Evolutionary conservation across 2,113 vertebrate species (phyloP).

Genomic region (Opisthocomus hoazin): DNA sequence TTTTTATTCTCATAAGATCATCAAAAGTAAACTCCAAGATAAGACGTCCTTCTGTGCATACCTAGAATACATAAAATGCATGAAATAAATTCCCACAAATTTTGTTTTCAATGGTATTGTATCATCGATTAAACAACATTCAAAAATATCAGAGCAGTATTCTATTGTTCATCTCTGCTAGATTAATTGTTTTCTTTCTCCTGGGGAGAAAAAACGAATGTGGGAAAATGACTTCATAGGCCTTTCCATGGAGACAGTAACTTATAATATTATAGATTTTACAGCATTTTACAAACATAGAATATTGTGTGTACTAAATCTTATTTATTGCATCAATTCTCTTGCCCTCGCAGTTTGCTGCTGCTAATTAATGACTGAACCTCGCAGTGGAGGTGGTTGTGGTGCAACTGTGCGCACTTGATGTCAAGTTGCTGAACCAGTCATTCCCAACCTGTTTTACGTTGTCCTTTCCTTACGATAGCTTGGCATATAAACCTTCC

Average conservation of each 20-base stretch:
- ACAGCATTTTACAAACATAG: slow-evolving; percentile 14
- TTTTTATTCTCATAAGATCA: slow-evolving; percentile 99
- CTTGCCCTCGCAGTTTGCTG: not conserved
- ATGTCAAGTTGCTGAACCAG: not conserved
- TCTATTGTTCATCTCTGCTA: not conserved
- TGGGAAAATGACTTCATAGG: slow-evolving; percentile 18
- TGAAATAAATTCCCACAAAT: slow-evolving; percentile 41
- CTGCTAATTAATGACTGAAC: slow-evolving; percentile 29
- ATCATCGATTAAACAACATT: slow-evolving; percentile 22
- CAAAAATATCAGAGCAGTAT: not conserved
- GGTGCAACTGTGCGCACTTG: not conserved
- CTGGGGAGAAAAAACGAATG: not conserved
- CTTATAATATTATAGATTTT: slow-evolving; percentile 22
- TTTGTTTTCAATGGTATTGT: not conserved
- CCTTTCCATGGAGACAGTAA: not conserved
- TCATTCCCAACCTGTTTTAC: not conserved
- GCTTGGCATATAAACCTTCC: not conserved
- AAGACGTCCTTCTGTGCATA: slow-evolving; percentile 96
- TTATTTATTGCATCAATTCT: slow-evolving; percentile 27
- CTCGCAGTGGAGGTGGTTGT: not conserved
- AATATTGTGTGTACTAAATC: not conserved
- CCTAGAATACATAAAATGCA: slow-evolving; percentile 75
- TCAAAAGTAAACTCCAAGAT: slow-evolving; percentile 99
- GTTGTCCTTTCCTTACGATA: not conserved
- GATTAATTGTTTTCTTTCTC: not conserved